A percentile compares a stretch with the other conserved stretches of the same genome.
Conservation (phyloP, 2,113 vertebrate genomes). For the Galemys pyrenaicus region DNA sequence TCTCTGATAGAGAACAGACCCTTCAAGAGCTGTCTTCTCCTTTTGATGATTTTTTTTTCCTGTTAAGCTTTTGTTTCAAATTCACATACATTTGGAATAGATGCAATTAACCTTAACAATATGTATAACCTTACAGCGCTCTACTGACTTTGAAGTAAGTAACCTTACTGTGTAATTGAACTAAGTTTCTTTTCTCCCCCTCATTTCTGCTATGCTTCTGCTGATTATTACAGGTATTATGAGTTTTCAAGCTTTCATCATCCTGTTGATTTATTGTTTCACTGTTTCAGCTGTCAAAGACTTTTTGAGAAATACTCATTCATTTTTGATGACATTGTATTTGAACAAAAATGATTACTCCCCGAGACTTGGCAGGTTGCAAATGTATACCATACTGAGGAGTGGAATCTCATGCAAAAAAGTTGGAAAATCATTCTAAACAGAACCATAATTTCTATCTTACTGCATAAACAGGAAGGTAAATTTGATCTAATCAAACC, state of each 20-base stretch:
- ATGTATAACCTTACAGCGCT: slow-evolving; percentile 80
- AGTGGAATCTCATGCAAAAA: neutral
- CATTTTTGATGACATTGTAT: slow-evolving; percentile 73
- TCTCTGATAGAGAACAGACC: slow-evolving; percentile 69
- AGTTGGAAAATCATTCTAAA: slow-evolving; percentile 58
- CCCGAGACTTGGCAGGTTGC: slow-evolving; percentile 51
- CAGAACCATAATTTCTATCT: slow-evolving; percentile 19
- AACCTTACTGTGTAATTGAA: slow-evolving; percentile 78
- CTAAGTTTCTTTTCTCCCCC: slow-evolving; percentile 65
- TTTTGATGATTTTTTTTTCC: slow-evolving; percentile 75
- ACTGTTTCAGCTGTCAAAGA: slow-evolving; percentile 77
- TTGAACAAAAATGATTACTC: slow-evolving; percentile 72
- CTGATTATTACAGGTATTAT: slow-evolving; percentile 78
- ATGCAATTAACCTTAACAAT: slow-evolving; percentile 81
- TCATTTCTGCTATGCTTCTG: slow-evolving; percentile 69
- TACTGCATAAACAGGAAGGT: slow-evolving; percentile 48
- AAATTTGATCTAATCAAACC: slow-evolving; percentile 62
- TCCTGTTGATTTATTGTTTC: slow-evolving; percentile 75
- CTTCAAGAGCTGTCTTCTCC: slow-evolving; percentile 67
- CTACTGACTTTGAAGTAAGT: slow-evolving; percentile 81
- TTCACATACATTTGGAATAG: slow-evolving; percentile 78
- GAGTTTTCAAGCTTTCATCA: slow-evolving; percentile 76
- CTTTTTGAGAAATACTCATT: slow-evolving; percentile 69
- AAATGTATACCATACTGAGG: slow-evolving; percentile 1
- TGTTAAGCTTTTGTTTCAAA: slow-evolving; percentile 82